Evolutionary conservation across 2,113 vertebrate genomes (phyloP), one percentile per base, ranked within the genome.

Genomic region (Bombycilla garrulus): DNA sequence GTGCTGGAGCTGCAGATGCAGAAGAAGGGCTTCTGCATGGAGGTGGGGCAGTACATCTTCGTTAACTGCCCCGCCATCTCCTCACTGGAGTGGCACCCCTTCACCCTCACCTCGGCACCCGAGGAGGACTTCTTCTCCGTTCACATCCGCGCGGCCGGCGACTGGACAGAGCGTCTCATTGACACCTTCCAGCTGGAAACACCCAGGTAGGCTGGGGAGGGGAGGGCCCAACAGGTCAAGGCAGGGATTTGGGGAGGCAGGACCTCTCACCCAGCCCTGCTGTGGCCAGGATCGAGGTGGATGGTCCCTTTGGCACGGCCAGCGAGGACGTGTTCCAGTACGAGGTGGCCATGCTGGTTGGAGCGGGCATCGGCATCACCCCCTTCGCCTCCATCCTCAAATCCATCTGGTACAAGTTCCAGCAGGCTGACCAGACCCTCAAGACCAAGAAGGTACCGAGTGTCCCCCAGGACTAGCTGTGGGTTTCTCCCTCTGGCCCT

Each of bases 341-440:
- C 0, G 98, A 99, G 97, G 98, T 99, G 95, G 98, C 98, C 98
- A 98, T 99, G 98, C 92, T 99, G 95, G 98, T 99, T 12, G 99
- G 99, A 20, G 98, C 98, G 0, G 99, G 99, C 70, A 99, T 99
- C 1, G 99, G 99, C 0, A 98, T 99, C 86, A 99, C 99, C 3
- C 99, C 99, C 51, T 99, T 99, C 6, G 98, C 99, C 82, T 99
- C 99, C 77, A 98, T 99, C 93, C 98, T 99, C 85, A 99, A 99
- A 78, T 99, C 99, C 86, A 98, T 99, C 96, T 99, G 98, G 99
- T 99, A 99, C 97, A 99, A 99, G 93, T 98, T 99, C 93, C 98
- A 98, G 94, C 97, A 97, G 42, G 98, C 93, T 54, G 96, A 99
- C 96, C 98, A 98, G 20, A 98, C 97, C 9, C 98, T 99, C 74